Evolutionary conservation across 1,140 invertebrate species (phyloP).

Genomic region (Chrysoperla carnea): DNA sequence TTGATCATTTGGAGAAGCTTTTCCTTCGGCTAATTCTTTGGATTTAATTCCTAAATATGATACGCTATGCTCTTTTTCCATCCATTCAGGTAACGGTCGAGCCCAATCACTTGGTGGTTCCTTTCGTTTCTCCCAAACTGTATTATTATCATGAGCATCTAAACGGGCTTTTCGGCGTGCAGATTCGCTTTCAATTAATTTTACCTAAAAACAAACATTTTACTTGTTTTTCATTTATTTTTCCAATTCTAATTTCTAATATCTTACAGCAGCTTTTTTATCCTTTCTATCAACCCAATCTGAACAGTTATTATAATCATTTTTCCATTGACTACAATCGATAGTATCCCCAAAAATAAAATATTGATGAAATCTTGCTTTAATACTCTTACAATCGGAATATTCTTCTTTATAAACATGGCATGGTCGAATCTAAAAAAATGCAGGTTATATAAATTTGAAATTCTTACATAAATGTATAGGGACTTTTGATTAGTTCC

Average conservation of each 20-base stretch:
- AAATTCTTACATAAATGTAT: background rate
- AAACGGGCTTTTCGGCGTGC: slow-evolving; percentile 38
- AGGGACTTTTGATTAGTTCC: background rate
- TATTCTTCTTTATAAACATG: slow-evolving; percentile 59
- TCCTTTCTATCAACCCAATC: slow-evolving; percentile 44
- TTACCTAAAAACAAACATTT: slow-evolving; percentile 33
- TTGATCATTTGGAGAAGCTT: slow-evolving; percentile 11
- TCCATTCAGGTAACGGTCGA: slow-evolving; percentile 53
- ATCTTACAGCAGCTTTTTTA: slow-evolving; percentile 42
- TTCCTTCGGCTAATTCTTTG: slow-evolving; percentile 36
- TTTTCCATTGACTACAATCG: slow-evolving; percentile 64
- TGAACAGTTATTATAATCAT: slow-evolving; percentile 54
- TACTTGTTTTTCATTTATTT: background rate
- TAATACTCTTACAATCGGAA: slow-evolving; percentile 52
- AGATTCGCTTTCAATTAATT: slow-evolving; percentile 53
- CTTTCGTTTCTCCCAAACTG: slow-evolving; percentile 59
- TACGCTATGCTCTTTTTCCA: slow-evolving; percentile 41
- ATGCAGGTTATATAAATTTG: background rate
- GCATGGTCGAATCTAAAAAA: slow-evolving; percentile 52
- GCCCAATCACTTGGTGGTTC: slow-evolving; percentile 62
- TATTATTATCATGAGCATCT: slow-evolving; percentile 45
- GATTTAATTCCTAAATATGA: slow-evolving; percentile 45
- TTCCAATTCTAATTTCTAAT: background rate
- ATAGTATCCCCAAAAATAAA: slow-evolving; percentile 53
- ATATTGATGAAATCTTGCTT: slow-evolving; percentile 66